phyloP scores from a whole-genome alignment of 2,797 vertebrate species.

The Ispidina lecontei region DNA sequence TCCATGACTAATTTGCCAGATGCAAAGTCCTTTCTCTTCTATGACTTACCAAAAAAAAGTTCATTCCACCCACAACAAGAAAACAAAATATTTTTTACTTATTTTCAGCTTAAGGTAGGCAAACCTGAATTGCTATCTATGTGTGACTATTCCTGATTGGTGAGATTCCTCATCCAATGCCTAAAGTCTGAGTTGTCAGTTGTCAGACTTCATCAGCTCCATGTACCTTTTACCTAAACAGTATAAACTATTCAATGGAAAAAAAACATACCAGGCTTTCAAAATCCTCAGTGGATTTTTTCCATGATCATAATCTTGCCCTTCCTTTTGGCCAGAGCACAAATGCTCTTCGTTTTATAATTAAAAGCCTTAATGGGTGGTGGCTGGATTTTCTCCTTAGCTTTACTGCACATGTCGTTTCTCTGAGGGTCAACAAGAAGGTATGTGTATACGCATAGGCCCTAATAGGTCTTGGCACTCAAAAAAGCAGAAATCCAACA shows the following conservation, averaged over 20 bases:
- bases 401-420: background rate
- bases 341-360: background rate
- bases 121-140: background rate
- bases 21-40: background rate
- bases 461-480: background rate
- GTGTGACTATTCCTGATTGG: background rate
- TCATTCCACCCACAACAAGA: background rate
- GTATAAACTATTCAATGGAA: background rate
- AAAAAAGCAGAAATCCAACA: background rate
- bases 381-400: background rate
- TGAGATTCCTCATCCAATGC: background rate
- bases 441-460: background rate
- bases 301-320: fast-evolving
- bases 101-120: background rate
- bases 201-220: background rate
- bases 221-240: background rate
- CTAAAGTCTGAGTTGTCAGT: background rate
- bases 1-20: background rate
- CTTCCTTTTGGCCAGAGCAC: background rate
- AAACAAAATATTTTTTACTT: background rate
- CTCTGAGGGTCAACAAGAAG: background rate
- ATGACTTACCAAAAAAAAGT: background rate
- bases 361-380: background rate
- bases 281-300: background rate
- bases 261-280: background rate